Conservation (phyloP, 2,113 vertebrate genomes). For the Sinocyclocheilus maitianheensis region DNA sequence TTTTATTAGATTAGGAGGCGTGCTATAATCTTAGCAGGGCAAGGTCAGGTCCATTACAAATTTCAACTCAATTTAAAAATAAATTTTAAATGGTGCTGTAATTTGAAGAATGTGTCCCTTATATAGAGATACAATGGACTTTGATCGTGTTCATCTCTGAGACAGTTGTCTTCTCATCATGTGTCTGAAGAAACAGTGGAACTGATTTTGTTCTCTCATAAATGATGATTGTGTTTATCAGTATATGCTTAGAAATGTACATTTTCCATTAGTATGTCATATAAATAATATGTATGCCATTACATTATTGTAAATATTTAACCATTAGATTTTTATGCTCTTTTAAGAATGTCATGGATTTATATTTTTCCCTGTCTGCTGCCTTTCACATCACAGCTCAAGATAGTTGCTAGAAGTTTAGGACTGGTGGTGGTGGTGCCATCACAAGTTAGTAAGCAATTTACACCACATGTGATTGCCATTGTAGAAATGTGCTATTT, state of each 20-base stretch:
- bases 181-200: not conserved
- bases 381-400: not conserved
- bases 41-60: conserved; percentile 27
- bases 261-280: not conserved
- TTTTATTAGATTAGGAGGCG: conserved; percentile 14
- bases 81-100: not conserved
- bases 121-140: not conserved
- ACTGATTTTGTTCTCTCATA: not conserved
- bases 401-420: not conserved
- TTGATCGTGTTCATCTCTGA: not conserved
- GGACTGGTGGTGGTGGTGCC: not conserved
- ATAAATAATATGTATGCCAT: not conserved
- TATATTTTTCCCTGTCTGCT: not conserved
- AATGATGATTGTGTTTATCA: not conserved
- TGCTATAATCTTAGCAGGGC: conserved; percentile 5
- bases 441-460: not conserved
- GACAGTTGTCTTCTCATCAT: not conserved
- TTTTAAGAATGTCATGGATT: not conserved
- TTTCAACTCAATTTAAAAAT: conserved; percentile 18
- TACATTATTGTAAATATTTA: not conserved
- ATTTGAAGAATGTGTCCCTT: conserved; percentile 14
- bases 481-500: not conserved
- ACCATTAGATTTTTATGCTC: not conserved
- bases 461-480: not conserved
- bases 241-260: not conserved